Evolutionary conservation across 92 coral and sea anemone species (phyloP).

Genomic region (Siderastrea siderea): DNA sequence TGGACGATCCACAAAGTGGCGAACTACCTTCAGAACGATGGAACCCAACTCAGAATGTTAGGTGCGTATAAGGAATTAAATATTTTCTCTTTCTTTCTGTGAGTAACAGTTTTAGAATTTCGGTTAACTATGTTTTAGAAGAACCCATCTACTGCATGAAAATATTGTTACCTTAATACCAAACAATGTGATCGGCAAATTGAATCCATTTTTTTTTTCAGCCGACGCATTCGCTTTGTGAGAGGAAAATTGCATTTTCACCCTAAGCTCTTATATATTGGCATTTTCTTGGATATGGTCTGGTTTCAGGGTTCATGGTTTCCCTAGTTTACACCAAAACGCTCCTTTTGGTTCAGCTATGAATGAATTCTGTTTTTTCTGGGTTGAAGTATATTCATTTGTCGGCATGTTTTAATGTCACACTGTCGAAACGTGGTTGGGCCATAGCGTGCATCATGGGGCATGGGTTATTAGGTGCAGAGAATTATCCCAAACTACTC

Average conservation of each 20-base stretch:
- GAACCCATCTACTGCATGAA: not conserved
- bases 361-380: not conserved
- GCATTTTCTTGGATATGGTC: not conserved
- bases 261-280: not conserved
- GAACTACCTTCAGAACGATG: slow-evolving; percentile 99
- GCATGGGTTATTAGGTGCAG: not conserved
- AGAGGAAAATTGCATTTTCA: not conserved
- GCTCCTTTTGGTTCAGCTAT: not conserved
- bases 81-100: not conserved
- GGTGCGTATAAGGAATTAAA: slow-evolving; percentile 64
- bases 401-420: slow-evolving; percentile 54
- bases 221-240: not conserved
- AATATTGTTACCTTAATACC: not conserved
- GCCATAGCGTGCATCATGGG: slow-evolving; percentile 6
- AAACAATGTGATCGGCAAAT: not conserved
- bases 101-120: not conserved
- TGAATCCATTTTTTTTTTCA: not conserved
- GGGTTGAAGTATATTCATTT: slow-evolving; percentile 8
- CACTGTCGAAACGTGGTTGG: slow-evolving; percentile 45
- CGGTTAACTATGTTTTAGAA: not conserved
- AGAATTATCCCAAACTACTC: not conserved
- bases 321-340: not conserved
- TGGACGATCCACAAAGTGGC: slow-evolving; percentile 99
- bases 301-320: not conserved
- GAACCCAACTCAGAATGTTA: slow-evolving; percentile 99